Conservation (phyloP, 2,113 vertebrate species). For the Abramis brama region DNA sequence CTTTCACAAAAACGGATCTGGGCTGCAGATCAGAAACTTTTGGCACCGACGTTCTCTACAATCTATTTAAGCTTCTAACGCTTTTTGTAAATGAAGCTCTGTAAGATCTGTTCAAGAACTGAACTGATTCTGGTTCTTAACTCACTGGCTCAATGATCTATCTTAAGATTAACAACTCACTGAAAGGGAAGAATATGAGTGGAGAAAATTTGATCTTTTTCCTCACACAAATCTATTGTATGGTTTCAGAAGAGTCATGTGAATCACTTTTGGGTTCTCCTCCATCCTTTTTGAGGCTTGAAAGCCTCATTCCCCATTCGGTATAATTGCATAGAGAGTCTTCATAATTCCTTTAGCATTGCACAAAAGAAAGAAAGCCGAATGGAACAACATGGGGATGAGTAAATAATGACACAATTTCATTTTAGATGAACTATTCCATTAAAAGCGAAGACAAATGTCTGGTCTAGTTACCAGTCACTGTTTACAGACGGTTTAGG, state of each 20-base stretch:
- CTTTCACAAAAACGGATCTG: not conserved
- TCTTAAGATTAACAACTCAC: not conserved
- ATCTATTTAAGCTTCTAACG: not conserved
- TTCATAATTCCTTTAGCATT: not conserved
- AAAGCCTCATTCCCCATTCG: not conserved
- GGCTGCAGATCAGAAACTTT: not conserved
- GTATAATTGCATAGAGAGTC: not conserved
- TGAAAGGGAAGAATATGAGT: not conserved
- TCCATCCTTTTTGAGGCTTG: not conserved
- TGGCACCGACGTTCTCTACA: not conserved
- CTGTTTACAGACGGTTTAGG: constrained; percentile 21
- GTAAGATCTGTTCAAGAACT: not conserved
- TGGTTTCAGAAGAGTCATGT: not conserved
- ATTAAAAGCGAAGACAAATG: constrained; percentile 3
- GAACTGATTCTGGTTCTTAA: not conserved
- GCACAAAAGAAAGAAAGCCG: not conserved
- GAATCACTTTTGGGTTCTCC: not conserved
- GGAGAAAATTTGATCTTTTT: not conserved
- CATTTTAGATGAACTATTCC: not conserved
- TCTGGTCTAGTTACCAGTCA: not conserved
- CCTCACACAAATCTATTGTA: not conserved
- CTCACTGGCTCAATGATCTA: not conserved
- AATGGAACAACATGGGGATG: not conserved
- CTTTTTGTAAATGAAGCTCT: not conserved
- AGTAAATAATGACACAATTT: constrained; percentile 8